Conservation (phyloP, 2,797 vertebrate genomes). For the Pempheris klunzingeri region DNA sequence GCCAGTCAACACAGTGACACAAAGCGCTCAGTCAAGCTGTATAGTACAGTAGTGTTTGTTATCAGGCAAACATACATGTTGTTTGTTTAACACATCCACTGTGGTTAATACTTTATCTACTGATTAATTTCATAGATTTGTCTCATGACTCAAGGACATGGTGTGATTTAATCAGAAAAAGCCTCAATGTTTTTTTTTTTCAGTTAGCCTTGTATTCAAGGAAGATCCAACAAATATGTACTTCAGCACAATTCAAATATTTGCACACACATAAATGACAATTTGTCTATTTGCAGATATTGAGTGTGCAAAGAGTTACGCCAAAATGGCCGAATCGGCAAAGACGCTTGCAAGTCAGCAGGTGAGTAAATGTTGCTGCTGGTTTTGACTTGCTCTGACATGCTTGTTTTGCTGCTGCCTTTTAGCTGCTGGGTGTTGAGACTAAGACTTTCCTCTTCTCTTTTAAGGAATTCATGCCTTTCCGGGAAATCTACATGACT, state of each 20-base stretch:
- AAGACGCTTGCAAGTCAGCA: conserved; percentile 92
- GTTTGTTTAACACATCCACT: conserved; percentile 43
- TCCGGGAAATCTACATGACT: conserved; percentile 91
- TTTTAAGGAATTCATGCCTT: conserved; percentile 94
- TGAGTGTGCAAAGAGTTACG: conserved; percentile 93
- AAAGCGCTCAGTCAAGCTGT: conserved; percentile 36
- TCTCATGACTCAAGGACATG: conserved; percentile 12
- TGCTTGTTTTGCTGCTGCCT: fast-evolving
- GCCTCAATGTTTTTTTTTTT: not conserved
- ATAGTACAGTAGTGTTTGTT: conserved; percentile 23
- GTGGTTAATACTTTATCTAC: conserved; percentile 32
- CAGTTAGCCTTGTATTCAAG: not conserved
- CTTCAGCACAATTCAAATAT: conserved; percentile 1
- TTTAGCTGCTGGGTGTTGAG: not conserved
- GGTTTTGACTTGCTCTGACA: not conserved
- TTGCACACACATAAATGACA: not conserved
- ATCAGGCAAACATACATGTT: conserved; percentile 41
- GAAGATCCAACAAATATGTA: not conserved
- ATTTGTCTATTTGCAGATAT: conserved; percentile 86
- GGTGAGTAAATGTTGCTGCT: conserved; percentile 78
- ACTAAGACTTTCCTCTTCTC: not conserved
- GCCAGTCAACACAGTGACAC: conserved; percentile 43
- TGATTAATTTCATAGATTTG: conserved; percentile 6
- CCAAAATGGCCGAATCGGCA: conserved; percentile 96
- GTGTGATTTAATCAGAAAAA: conserved; percentile 18